Base-by-base conservation (phyloP, 2,113 vertebrate genomes). In the Tichodroma muraria region DNA sequence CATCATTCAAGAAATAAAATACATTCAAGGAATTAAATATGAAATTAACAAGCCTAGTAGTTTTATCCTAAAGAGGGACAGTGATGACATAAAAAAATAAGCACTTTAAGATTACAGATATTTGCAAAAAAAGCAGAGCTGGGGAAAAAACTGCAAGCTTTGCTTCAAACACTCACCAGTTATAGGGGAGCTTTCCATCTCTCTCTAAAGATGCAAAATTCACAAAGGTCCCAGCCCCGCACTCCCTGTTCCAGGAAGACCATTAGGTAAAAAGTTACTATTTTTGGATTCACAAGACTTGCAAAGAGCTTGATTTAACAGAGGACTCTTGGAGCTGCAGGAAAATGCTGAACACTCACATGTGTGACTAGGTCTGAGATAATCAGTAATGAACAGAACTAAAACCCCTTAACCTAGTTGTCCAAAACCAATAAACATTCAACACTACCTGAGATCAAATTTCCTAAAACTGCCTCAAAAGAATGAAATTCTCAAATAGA, bases 141-240 rank as follows among this genome's bases (percentile, higher is more conserved):
- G 30, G 42, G 49, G 28, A 14, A 56, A 44, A 64, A 57, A 25
- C 15, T n/a, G 45, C 3, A 69, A 94, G 28, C 24, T 59, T 71
- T 75, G 49, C 64, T 94, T 54, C 47, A 59, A 77, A 44, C 44
- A 97, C 99, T 95, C 98, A 99, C 99, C 99, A 99, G 72, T 99
- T 99, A 92, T 99, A 99, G 2, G 99, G 99, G 42, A 99, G 98
- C 61, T 99, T 99, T 28, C 99, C 99, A 64, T 99, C 99, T 83
- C 99, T 97, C 84, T 99, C 99, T 66, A 99, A 98, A 6, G 99
- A 99, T 4, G 99, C 98, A 38, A 99, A 99, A 83, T 99, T 99
- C 80, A 99, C 98, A 52, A 99, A 99, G 2, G 99, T 99, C 91
- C 99, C 99, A 0, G 99, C 99, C 15, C 99, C 99, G 2, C 99